phyloP scores from a whole-genome alignment of 2,888 invertebrate genomes.

The Troilus luridus region DNA sequence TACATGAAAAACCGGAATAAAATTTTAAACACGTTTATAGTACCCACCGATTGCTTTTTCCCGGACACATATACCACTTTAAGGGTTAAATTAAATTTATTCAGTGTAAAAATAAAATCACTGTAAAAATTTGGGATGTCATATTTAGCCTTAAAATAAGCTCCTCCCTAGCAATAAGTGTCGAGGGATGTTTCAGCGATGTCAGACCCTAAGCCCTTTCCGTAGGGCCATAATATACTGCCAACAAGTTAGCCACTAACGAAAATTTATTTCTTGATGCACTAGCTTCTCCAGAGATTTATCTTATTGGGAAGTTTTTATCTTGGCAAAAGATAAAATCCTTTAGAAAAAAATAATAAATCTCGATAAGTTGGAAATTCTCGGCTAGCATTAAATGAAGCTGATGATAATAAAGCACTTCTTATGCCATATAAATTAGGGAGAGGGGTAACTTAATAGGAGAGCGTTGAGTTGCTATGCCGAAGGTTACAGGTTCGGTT shows the following conservation, averaged over 20 bases:
- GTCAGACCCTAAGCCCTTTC: neutral
- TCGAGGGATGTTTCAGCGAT: neutral
- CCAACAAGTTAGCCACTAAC: constrained; percentile 19
- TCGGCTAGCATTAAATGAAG: too few relatives aligned
- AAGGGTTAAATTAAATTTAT: neutral
- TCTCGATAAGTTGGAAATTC: neutral
- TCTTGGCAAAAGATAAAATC: neutral
- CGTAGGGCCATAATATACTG: constrained; percentile 1
- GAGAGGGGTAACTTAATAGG: too few relatives aligned
- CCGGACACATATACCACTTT: too few relatives aligned
- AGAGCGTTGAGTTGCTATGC: too few relatives aligned
- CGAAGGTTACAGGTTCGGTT: too few relatives aligned
- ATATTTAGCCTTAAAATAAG: neutral
- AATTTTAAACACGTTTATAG: too few relatives aligned
- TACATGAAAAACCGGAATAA: too few relatives aligned
- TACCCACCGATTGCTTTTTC: too few relatives aligned
- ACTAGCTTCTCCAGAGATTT: neutral
- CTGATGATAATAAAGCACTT: too few relatives aligned
- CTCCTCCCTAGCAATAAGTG: neutral
- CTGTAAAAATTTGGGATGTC: neutral
- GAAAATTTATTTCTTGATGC: neutral
- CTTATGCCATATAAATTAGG: too few relatives aligned
- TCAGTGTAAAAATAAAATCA: neutral
- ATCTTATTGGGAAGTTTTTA: constrained; percentile 25
- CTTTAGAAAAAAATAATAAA: neutral